These are phyloP conservation scores for Drosophila gunungcola DNA, from an alignment of 1,140 invertebrate species.

Conservation along the genomic window DNA sequence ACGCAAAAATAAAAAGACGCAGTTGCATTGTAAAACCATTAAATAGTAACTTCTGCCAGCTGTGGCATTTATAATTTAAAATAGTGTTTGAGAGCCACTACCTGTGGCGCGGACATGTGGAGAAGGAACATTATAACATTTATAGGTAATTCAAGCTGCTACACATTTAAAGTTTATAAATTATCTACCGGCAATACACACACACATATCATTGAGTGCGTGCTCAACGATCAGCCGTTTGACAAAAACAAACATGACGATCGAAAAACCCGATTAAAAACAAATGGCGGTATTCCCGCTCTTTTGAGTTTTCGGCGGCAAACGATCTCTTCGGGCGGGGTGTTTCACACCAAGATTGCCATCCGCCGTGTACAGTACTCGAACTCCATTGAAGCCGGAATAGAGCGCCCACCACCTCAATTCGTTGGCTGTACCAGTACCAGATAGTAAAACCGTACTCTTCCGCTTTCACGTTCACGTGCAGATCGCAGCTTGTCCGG, in stretches of 20 bases:
- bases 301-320: constrained; percentile 46
- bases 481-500: constrained; percentile 38
- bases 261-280: constrained; percentile 16
- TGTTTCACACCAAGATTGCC: constrained; percentile 20
- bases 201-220: background rate
- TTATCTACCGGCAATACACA: background rate
- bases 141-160: constrained; percentile 24
- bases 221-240: constrained; percentile 16
- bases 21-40: background rate
- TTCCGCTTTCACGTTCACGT: background rate
- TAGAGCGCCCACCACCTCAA: background rate
- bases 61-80: background rate
- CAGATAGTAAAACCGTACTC: background rate
- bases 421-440: constrained; percentile 1
- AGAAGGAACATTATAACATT: background rate
- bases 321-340: constrained; percentile 16
- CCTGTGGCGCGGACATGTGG: background rate
- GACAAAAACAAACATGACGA: constrained; percentile 26
- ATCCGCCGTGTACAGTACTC: constrained; percentile 29
- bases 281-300: constrained; percentile 48
- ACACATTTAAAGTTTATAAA: background rate
- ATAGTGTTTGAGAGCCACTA: background rate
- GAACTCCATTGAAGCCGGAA: constrained; percentile 3
- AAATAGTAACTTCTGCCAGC: background rate
- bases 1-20: background rate